These are phyloP conservation scores for Hydrolagus colliei DNA, from an alignment of 2,797 vertebrate genomes.

Conservation along the genomic window DNA sequence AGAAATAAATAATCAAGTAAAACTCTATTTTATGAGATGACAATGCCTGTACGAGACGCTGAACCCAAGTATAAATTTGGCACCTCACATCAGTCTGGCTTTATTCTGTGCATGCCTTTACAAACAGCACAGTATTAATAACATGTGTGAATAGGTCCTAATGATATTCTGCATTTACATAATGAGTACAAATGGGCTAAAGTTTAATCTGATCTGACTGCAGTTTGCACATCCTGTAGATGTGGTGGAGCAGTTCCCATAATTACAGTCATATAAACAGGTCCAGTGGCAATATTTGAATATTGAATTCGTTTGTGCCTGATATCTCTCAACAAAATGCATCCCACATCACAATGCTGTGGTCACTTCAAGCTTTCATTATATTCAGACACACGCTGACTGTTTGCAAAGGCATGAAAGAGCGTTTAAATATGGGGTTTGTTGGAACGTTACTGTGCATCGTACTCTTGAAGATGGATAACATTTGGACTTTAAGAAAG, in stretches of 20 bases:
- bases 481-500: no score
- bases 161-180: neutral
- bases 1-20: neutral
- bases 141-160: neutral
- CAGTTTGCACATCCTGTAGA: neutral
- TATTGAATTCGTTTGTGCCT: no score
- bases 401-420: no score
- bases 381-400: no score
- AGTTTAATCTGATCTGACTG: neutral
- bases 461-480: no score
- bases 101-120: neutral
- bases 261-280: neutral
- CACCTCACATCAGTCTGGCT: neutral
- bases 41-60: neutral
- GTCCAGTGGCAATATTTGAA: no score
- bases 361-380: no score
- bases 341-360: no score
- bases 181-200: neutral
- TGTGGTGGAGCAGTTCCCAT: neutral
- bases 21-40: neutral
- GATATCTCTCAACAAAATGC: no score
- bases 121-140: neutral
- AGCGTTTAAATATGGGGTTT: no score
- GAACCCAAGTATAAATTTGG: neutral
- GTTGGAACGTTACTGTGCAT: no score